Evolutionary conservation across 2,888 invertebrate genomes (phyloP).

Genomic region (Drepana falcataria): DNA sequence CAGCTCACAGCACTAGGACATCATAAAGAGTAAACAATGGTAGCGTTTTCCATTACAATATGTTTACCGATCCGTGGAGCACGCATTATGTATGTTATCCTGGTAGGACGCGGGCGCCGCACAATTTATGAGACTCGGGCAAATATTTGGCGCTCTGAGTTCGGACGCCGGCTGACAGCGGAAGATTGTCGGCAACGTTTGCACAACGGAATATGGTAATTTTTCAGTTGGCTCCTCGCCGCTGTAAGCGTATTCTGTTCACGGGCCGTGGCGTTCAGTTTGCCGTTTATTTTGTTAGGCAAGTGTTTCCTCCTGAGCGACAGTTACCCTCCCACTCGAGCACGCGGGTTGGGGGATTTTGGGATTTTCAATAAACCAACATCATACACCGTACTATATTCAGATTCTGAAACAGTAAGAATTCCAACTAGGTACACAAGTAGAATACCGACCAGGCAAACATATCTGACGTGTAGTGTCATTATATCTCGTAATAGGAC

Average conservation of each 20-base stretch:
- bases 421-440: no score
- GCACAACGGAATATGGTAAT: constrained; percentile 69
- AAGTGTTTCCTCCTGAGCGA: constrained; percentile 36
- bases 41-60: constrained; percentile 79
- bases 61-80: constrained; percentile 77
- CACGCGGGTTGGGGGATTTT: not conserved
- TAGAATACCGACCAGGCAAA: constrained; percentile 36
- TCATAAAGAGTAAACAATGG: constrained; percentile 77
- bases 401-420: no score
- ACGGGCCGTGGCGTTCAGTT: constrained; percentile 38
- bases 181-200: constrained; percentile 73
- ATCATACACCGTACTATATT: no score
- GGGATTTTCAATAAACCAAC: no score
- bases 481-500: constrained; percentile 78
- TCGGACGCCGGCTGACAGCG: constrained; percentile 73
- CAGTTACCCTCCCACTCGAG: not conserved
- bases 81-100: constrained; percentile 78
- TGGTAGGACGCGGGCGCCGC: constrained; percentile 64
- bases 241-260: constrained; percentile 52
- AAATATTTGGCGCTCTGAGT: constrained; percentile 75
- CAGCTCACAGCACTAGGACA: constrained; percentile 71
- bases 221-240: constrained; percentile 51
- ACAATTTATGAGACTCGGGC: constrained; percentile 74
- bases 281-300: constrained; percentile 36
- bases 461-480: constrained; percentile 69